Evolutionary conservation across 2,797 vertebrate species (phyloP).

Genomic region (Trichosurus vulpecula): DNA sequence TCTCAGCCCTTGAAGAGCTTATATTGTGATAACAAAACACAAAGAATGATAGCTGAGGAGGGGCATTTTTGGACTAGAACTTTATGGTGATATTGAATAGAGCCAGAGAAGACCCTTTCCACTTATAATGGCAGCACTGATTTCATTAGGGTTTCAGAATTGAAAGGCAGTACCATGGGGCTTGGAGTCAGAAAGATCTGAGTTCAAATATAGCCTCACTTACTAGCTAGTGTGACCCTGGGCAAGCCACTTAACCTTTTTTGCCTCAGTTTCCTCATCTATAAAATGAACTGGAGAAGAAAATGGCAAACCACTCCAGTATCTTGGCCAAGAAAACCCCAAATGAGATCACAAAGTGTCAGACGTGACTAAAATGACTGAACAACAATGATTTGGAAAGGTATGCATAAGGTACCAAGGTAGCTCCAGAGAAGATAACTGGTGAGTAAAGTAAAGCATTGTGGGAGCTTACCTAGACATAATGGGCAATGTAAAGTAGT

Average conservation of each 20-base stretch:
- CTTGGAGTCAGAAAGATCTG: background rate
- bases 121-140: background rate
- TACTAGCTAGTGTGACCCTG: background rate
- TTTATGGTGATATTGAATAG: background rate
- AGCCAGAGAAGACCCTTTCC: background rate
- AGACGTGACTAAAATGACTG: background rate
- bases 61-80: background rate
- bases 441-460: background rate
- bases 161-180: background rate
- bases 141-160: background rate
- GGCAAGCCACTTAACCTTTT: background rate
- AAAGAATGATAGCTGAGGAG: background rate
- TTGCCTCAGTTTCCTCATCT: background rate
- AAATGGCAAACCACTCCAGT: background rate
- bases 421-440: background rate
- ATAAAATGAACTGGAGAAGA: background rate
- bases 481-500: background rate
- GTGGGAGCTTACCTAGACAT: background rate
- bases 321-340: background rate
- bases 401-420: background rate
- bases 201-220: background rate
- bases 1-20: background rate
- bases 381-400: background rate
- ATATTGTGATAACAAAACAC: background rate
- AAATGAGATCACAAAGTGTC: background rate